A percentile compares a stretch with the other conserved stretches of the same genome.
Conservation (phyloP, 2,888 invertebrate species). For the Diabrotica balteata region DNA sequence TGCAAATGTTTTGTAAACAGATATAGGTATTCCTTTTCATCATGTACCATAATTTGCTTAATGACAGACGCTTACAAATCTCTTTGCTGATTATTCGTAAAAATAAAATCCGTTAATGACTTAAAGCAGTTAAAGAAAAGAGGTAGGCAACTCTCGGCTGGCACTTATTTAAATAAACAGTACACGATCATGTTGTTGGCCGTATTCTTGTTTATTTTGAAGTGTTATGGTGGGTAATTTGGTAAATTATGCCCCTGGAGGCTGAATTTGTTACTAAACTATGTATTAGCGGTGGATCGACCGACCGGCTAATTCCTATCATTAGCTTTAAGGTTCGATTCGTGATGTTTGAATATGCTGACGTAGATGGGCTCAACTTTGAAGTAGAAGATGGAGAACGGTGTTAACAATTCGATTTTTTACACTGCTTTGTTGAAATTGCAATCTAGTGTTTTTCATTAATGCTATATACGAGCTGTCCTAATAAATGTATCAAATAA, state of each 20-base stretch:
- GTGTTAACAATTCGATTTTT: constrained; percentile 2
- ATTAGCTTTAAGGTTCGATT: constrained; percentile 62
- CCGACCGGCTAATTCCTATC: constrained; percentile 66
- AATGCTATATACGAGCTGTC: too few species aligned
- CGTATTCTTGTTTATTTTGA: constrained; percentile 62
- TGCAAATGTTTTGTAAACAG: too few species aligned
- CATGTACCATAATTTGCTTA: too few species aligned
- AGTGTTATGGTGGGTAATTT: constrained; percentile 63
- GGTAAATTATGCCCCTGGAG: constrained; percentile 67
- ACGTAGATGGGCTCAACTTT: constrained; percentile 48
- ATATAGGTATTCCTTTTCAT: too few species aligned
- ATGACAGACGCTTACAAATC: too few species aligned
- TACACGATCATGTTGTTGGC: constrained; percentile 59
- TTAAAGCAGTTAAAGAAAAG: constrained; percentile 22
- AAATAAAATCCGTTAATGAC: constrained; percentile 16
- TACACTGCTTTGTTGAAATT: too few species aligned
- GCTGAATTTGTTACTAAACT: constrained; percentile 71
- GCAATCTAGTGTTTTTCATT: too few species aligned
- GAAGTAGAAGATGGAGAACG: background rate
- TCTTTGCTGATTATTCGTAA: too few species aligned
- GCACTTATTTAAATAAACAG: constrained; percentile 61
- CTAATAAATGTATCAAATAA: too few species aligned
- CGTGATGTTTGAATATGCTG: constrained; percentile 64
- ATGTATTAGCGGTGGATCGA: constrained; percentile 70
- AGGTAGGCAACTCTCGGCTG: constrained; percentile 19